A percentile compares a stretch with the other conserved stretches of the same genome.
Conservation (phyloP, 2,888 invertebrate species). For the Panorpa germanica region DNA sequence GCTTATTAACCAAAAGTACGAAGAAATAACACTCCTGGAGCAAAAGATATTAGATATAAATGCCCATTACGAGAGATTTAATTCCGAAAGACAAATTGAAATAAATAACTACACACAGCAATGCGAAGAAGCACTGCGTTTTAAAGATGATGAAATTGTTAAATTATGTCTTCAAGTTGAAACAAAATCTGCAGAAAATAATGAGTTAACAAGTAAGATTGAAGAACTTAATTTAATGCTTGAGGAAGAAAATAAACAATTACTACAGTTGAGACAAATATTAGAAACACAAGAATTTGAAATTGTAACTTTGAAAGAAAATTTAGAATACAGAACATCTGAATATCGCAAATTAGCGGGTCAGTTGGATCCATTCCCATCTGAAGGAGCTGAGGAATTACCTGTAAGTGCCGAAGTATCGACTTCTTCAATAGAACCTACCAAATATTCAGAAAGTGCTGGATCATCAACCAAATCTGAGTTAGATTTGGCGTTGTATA, state of each 20-base stretch:
- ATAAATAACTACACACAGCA: conserved; percentile 6
- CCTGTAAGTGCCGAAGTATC: conserved; percentile 6
- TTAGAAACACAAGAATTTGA: conserved; percentile 52
- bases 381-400: conserved; percentile 12
- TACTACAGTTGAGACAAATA: conserved; percentile 35
- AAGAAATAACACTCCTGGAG: conserved; percentile 7
- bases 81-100: conserved; percentile 7
- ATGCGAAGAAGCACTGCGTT: too few species aligned
- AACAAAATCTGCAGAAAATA: not conserved
- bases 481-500: conserved; percentile 61
- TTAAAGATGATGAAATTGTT: not conserved
- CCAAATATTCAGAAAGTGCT: not conserved
- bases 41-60: conserved; percentile 9
- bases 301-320: conserved; percentile 51
- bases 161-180: not conserved
- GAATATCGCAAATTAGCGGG: conserved; percentile 32
- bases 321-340: conserved; percentile 36
- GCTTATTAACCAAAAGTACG: too few species aligned
- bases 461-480: conserved; percentile 35
- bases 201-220: conserved; percentile 19
- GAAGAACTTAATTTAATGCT: conserved; percentile 30
- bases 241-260: conserved; percentile 32
- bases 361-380: conserved; percentile 21
- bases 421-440: not conserved
- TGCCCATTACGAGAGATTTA: conserved; percentile 9